Base-by-base conservation (phyloP, 2,888 invertebrate species). In the Trachelus iudaicus region DNA sequence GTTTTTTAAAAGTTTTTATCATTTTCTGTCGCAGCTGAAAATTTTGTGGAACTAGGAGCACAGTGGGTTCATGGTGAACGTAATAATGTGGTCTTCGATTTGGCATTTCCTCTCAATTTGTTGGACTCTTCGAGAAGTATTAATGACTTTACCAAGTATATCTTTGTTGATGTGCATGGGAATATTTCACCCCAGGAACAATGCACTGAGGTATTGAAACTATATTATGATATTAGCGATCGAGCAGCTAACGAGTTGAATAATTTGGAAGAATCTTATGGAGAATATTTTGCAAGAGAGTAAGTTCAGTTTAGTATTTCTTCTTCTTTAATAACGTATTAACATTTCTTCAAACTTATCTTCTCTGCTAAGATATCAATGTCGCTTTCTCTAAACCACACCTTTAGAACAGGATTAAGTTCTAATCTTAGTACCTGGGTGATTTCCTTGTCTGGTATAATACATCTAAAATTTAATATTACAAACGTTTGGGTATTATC, bases 21-120 rank as follows among this genome's bases (percentile, higher is more conserved):
- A 23, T 71, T 71, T 33, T 71, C 23, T 71, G 13, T 71, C 9
- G 12, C 79, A 91, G 91, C 93, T 1, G 93, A 93, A 0, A 93
- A 92, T 81, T 90, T 93, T 9, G 92, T 96, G 9, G 96, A 97
- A 88, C 87, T 96, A 75, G 96, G 96, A 0, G 96, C 96, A 73
- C 96, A 96, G 83, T 97, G 96, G 96, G 95, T 95, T 78, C 95
- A 96, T 83, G 96, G 96, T 0, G 95, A 96, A 88, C 92, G 93
- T 87, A 93, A 92, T 74, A 94, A 95, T 90, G 85, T 93, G 34
- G 93, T 95, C 0, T 95, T 92, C 84, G 92, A 94, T 71, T 87
- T 94, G 75, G 94, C 94, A 0, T 83, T 82, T 1, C 84, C 86
- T 3, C 79, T 88, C 0, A 92, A 93, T 81, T 92, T 93, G 23